Evolutionary conservation across 2,888 invertebrate genomes (phyloP), one percentile per base, ranked within the genome.

Genomic region (Trichopria drosophilae): DNA sequence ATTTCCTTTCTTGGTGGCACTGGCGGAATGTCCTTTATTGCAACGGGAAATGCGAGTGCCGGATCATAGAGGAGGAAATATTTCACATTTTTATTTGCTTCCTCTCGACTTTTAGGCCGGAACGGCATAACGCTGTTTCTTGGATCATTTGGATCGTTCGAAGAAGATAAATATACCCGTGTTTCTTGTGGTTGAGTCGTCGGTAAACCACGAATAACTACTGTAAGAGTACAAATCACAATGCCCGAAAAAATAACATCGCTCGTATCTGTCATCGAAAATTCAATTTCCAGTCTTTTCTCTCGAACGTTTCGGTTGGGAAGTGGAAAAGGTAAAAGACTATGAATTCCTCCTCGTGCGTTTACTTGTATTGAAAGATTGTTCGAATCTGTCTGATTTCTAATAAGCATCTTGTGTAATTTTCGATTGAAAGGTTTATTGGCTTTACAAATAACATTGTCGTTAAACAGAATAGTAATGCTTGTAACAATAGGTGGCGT

Each of bases 81-180:
- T 3, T 61, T 58, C 0, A 62, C 57, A 9, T 58, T 40, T 13
- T 57, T 58, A 6, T 49, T 53, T 1, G 19, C 22, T 10, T 39
- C 34, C 0, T 55, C 35, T 5, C 48, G 26, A 7, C 42, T 52
- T 36, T 51, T 64, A 10, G 61, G 59, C 28, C 57, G 62, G 3
- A 51, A 19, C 3, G 60, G 34, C 6, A 62, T 62, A 4, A 63
- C 43, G 36, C 51, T 53, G 22, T 68, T 64, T 45, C 67, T 62
- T 1, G 69, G 71, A 53, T 73, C 71, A 26, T 73, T 70, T 6
- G 69, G 71, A 46, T 72, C 72, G 18, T 70, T 69, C 9, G 56
- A 61, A 20, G 47, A 53, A 3, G 66, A 53, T 19, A 58, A 59
- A 16, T 59, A 65, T 3, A 62, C 43, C 26, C 63, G 53, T 1